Base-by-base conservation (phyloP, 2,113 vertebrate genomes). In the Anhinga rufa region DNA sequence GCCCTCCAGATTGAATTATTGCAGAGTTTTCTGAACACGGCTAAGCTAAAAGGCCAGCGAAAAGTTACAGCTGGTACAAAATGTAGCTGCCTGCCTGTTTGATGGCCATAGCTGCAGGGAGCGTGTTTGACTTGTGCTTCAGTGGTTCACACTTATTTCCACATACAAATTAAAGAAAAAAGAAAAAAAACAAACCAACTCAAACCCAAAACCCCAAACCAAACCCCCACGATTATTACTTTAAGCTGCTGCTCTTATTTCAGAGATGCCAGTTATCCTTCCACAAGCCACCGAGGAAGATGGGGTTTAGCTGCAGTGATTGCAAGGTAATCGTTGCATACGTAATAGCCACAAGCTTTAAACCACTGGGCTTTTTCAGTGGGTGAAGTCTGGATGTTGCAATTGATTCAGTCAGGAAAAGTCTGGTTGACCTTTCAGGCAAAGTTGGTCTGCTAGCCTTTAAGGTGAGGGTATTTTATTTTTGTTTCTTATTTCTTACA, bases 381-480 rank as follows among this genome's bases (percentile, higher is more conserved):
- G 52, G 40, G 31, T 8, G 10, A 34, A 32, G 36, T 24, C 83
- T 78, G 72, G 40, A 22, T 52, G 78, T 82, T 4, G 54, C 17
- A 16, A 15, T 51, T 32, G 55, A 40, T 81, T n/a, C 48, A n/a
- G 52, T 22, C 15, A 9, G 52, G 46, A 71, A 31, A 70, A 62
- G 54, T 10, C 71, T 69, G n/a, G n/a, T 24, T 92, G 93, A 68
- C 60, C 70, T 91, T 77, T 90, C 52, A 85, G 89, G 54, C 81
- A 76, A 38, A 54, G 58, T 38, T 77, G 81, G 11, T 60, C 32
- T 49, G 52, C 58, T 46, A 22, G n/a, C 58, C 75, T 82, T 82
- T 46, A 36, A 78, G 81, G 42, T 77, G 66, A 80, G 74, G n/a
- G 5, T 44, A 13, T 91, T 83, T 76, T 55, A 25, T 57, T 72